Evolutionary conservation across 2,888 invertebrate species (phyloP).

Genomic region (Acrobasis consociella): DNA sequence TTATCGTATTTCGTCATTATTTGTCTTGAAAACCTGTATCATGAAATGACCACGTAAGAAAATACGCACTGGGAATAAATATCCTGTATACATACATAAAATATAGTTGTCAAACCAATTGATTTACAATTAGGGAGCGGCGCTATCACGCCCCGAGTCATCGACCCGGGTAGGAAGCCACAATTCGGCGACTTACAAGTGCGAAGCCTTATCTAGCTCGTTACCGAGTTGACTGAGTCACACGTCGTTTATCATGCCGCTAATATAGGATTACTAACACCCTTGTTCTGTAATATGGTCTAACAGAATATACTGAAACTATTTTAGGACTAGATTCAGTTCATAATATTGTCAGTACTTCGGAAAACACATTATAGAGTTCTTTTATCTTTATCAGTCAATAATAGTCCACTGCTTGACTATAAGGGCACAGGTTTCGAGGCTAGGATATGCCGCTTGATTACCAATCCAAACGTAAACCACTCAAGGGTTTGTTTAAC

Average conservation of each 20-base stretch:
- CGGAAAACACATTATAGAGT: no score
- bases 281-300: neutral
- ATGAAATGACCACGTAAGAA: no score
- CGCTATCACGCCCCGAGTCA: neutral
- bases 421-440: no score
- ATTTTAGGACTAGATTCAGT: neutral
- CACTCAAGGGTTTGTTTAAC: neutral
- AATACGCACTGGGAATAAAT: no score
- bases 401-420: no score
- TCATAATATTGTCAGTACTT: neutral
- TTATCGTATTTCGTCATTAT: no score
- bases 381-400: no score
- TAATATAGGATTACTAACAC: conserved; percentile 45
- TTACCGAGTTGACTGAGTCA: conserved; percentile 54
- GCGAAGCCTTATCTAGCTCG: conserved; percentile 65
- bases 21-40: no score
- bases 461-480: neutral
- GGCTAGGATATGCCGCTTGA: neutral
- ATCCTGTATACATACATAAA: no score
- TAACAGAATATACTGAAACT: neutral
- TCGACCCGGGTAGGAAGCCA: conserved; percentile 60
- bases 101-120: no score
- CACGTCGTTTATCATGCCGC: conserved; percentile 45
- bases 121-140: neutral
- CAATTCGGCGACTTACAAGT: conserved; percentile 66